Conservation (phyloP, 2,888 invertebrate species). For the Machimus atricapillus region DNA sequence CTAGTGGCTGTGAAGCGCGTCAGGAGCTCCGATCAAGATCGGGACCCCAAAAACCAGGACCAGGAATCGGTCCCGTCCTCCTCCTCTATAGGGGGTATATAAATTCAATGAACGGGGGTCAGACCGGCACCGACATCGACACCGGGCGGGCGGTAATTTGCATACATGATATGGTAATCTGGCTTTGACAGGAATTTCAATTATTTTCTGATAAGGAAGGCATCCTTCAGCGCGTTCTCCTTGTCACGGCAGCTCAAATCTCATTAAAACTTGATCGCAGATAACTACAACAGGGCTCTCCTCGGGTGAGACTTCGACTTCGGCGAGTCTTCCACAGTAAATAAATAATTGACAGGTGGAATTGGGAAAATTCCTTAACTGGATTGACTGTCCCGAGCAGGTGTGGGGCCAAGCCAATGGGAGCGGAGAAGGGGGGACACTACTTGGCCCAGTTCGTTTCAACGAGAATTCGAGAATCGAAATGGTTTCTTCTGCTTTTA, state of each 20-base stretch:
- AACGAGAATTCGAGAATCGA: not conserved
- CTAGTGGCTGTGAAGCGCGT: not conserved
- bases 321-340: not conserved
- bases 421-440: not conserved
- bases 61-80: not conserved
- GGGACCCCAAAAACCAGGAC: not conserved
- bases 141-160: constrained; percentile 13
- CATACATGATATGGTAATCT: constrained; percentile 36
- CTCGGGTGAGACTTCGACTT: not conserved
- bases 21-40: not conserved
- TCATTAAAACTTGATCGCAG: constrained; percentile 24
- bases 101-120: constrained; percentile 7
- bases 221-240: constrained; percentile 17
- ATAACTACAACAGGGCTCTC: not conserved
- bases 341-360: not conserved
- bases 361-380: not conserved
- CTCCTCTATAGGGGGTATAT: not conserved
- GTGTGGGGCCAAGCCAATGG: not conserved
- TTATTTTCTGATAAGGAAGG: constrained; percentile 16
- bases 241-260: not conserved
- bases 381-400: not conserved
- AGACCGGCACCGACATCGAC: not conserved
- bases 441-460: not conserved
- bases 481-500: not conserved
- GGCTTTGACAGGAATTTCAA: constrained; percentile 30